Evolutionary conservation across 37 sponge, comb jelly and placozoan genomes (phyloP).

Genomic region (Axinella damicornis): DNA sequence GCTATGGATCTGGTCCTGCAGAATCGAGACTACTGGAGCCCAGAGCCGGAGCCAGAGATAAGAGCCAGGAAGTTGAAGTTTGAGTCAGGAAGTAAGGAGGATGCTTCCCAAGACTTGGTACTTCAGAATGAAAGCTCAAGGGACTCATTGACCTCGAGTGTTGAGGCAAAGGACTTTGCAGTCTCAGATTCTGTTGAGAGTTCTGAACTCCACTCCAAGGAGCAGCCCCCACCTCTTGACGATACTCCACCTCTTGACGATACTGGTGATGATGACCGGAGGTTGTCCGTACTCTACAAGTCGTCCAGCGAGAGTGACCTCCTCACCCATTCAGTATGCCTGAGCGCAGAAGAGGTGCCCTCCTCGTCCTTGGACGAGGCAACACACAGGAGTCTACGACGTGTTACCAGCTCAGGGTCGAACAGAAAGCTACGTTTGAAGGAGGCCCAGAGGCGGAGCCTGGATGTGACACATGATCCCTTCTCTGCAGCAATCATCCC

Average conservation of each 20-base stretch:
- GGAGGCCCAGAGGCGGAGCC: not conserved
- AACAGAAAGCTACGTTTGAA: not conserved
- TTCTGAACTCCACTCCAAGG: too few species aligned
- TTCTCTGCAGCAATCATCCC: slow-evolving; percentile 24
- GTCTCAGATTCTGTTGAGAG: too few species aligned
- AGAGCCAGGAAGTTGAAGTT: too few species aligned
- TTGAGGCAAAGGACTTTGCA: not conserved
- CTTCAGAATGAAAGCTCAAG: slow-evolving; percentile 6
- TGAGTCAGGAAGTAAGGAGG: not conserved
- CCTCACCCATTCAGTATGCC: not conserved
- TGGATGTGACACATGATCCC: not conserved
- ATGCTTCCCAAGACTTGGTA: slow-evolving; percentile 4
- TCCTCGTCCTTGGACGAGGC: not conserved
- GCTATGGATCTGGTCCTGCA: not conserved
- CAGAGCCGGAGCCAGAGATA: not conserved
- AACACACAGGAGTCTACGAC: not conserved
- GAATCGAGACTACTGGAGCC: not conserved
- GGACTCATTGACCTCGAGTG: not conserved
- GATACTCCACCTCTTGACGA: too few species aligned
- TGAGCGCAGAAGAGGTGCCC: not conserved
- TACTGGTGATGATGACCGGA: not conserved
- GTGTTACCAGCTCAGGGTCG: not conserved
- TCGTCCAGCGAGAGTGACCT: slow-evolving; percentile 58
- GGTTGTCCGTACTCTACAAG: slow-evolving; percentile 12
- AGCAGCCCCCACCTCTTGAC: too few species aligned